Evolutionary conservation across 1,140 invertebrate species (phyloP).

Genomic region (Diorhabda carinulata): DNA sequence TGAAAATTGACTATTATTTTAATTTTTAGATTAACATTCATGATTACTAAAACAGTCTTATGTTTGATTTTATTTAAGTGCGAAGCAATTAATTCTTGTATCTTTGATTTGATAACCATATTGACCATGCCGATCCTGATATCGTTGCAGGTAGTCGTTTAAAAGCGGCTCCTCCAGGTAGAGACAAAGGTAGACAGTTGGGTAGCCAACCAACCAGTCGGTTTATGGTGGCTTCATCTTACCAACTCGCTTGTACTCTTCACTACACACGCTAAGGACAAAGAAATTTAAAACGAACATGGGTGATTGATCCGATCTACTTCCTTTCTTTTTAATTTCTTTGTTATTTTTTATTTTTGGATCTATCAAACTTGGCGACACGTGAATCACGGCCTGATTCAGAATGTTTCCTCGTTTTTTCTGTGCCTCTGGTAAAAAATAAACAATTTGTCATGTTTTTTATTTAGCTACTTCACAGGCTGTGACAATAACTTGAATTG

Average conservation of each 20-base stretch:
- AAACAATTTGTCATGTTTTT: not conserved
- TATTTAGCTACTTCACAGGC: not conserved
- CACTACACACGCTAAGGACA: not conserved
- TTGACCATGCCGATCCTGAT: not conserved
- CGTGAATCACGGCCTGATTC: constrained; percentile 8
- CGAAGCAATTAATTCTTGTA: too few species aligned
- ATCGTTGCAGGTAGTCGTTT: constrained; percentile 9
- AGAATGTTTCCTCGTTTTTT: constrained; percentile 2
- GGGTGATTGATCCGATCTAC: constrained; percentile 14
- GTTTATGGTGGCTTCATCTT: constrained; percentile 14
- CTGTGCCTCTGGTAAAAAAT: not conserved
- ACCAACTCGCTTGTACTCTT: not conserved
- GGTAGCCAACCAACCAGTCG: constrained; percentile 5
- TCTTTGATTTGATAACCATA: too few species aligned
- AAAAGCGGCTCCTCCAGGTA: not conserved
- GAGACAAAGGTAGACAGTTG: constrained; percentile 13
- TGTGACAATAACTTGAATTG: too few species aligned
- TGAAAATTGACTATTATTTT: too few species aligned
- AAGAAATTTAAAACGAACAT: constrained; percentile 13
- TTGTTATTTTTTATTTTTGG: not conserved
- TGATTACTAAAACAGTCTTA: too few species aligned
- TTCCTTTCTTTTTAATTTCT: constrained; percentile 3
- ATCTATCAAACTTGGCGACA: constrained; percentile 5
- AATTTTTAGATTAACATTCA: too few species aligned
- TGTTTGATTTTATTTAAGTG: too few species aligned